Evolutionary conservation across 2,797 vertebrate species (phyloP), one percentile per base, ranked within the genome.

Genomic region (Alosa sapidissima): DNA sequence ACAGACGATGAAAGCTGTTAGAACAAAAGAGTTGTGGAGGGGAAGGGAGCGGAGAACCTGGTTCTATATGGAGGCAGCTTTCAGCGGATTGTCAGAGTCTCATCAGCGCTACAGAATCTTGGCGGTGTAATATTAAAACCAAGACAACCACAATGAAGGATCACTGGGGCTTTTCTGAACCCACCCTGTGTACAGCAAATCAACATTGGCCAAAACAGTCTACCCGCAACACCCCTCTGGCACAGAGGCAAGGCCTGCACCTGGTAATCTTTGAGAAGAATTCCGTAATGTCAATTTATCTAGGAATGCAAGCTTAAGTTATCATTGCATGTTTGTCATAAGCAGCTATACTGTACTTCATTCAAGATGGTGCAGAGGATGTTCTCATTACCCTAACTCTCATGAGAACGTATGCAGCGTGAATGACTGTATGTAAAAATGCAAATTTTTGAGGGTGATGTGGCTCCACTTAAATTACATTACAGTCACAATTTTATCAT

Each of bases 51-150:
- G 19, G 28, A 19, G 2, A 41, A 60, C 19, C 60, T 24, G 75
- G 41, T 81, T 88, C 72, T 58, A 48, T 88, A 88, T 84, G 81
- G 87, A 72, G 83, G 84, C 45, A 19, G 93, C 93, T 93, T 91
- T 95, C 93, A 93, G 81, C 93, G 92, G 91, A 78, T 91, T 88
- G 88, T 91, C 92, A 94, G 94, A 90, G 86, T 89, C 89, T 89
- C 88, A 92, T 91, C 86, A 87, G 87, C n/a, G 68, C 36, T 81
- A 84, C 86, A 86, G 78, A 91, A 88, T 54, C 78, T 88, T 87
- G 90, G 84, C 84, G 87, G 88, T 87, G 81, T 85, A 85, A 92
- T 91, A 93, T 91, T 91, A 91, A 91, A 88, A 89, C 84, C 84
- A 87, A 85, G 86, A 87, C 65, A 84, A 91, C 89, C 33, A 65